Percentiles rank a stretch among this genome's conserved stretches.
Conservation (phyloP, 2,888 invertebrate species). For the Linnaemya tessellans region DNA sequence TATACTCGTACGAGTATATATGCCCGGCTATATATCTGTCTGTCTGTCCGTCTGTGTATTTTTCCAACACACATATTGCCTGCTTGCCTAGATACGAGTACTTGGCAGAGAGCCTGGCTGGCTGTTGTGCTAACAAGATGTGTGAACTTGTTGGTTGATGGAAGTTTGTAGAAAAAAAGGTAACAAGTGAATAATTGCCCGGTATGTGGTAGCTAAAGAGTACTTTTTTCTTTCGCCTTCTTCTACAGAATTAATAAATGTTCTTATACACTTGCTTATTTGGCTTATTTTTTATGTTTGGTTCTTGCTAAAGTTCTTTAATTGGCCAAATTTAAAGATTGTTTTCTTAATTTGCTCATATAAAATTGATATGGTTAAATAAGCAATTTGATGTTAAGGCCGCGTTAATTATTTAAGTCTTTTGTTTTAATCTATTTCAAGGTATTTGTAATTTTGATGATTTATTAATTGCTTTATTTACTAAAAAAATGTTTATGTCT, state of each 20-base stretch:
- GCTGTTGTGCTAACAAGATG: slow-evolving; percentile 74
- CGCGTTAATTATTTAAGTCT: slow-evolving; percentile 9
- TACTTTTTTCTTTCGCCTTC: slow-evolving; percentile 18
- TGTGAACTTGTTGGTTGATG: slow-evolving; percentile 73
- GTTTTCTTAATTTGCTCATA: slow-evolving; percentile 57
- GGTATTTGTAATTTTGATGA: not conserved
- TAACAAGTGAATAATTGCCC: slow-evolving; percentile 74
- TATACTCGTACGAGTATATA: not conserved
- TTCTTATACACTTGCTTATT: slow-evolving; percentile 4
- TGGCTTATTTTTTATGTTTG: slow-evolving; percentile 21
- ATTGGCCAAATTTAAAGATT: slow-evolving; percentile 55
- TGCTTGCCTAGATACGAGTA: slow-evolving; percentile 3
- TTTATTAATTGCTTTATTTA: no score
- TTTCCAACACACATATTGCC: slow-evolving; percentile 1
- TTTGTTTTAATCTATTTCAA: not conserved
- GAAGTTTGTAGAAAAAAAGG: slow-evolving; percentile 57
- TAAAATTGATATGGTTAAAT: slow-evolving; percentile 38
- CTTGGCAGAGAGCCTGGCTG: not conserved
- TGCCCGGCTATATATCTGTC: not conserved
- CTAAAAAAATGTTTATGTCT: no score
- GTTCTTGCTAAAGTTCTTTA: slow-evolving; percentile 16
- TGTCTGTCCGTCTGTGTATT: not conserved
- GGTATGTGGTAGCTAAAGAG: slow-evolving; percentile 70
- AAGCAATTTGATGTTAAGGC: slow-evolving; percentile 4
- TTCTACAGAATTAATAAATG: slow-evolving; percentile 35